phyloP scores from a whole-genome alignment of 2,113 vertebrate genomes.

The Xyliphius kryptos region DNA sequence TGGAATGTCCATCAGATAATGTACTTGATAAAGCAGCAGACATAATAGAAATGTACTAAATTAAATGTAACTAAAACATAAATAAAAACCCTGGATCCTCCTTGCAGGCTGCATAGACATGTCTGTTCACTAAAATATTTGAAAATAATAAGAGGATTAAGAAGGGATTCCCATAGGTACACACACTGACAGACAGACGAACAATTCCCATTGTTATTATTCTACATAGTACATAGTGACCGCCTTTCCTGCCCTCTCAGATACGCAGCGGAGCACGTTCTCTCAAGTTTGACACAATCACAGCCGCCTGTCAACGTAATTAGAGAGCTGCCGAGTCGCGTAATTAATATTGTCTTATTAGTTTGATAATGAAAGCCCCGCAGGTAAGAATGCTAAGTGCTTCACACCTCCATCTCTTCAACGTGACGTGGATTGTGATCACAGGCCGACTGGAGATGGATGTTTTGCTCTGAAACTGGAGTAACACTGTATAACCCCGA shows the following conservation, averaged over 20 bases:
- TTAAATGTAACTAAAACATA: too few species aligned
- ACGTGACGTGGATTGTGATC: slow-evolving; percentile 39
- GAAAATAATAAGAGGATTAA: neutral
- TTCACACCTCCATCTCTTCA: slow-evolving; percentile 25
- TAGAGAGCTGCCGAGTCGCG: slow-evolving; percentile 59
- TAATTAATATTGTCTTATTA: slow-evolving; percentile 71
- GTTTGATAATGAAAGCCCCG: slow-evolving; percentile 67
- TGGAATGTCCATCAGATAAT: too few species aligned
- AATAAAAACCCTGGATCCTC: too few species aligned
- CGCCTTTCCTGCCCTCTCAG: slow-evolving; percentile 31
- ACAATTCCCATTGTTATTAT: slow-evolving; percentile 32
- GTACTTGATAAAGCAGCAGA: too few species aligned
- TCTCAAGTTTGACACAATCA: slow-evolving; percentile 49
- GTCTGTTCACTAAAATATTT: neutral
- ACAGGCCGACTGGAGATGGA: slow-evolving; percentile 8
- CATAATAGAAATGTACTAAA: too few species aligned
- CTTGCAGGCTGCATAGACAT: neutral
- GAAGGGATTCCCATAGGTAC: slow-evolving; percentile 26
- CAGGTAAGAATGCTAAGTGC: slow-evolving; percentile 58
- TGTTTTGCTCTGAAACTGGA: slow-evolving; percentile 11
- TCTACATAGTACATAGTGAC: slow-evolving; percentile 29
- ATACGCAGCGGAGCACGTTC: slow-evolving; percentile 31
- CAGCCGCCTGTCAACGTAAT: slow-evolving; percentile 61
- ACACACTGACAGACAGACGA: slow-evolving; percentile 23
- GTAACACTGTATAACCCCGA: too few species aligned